phyloP scores from a whole-genome alignment of 2,797 vertebrate genomes.

The Enteromius argenteus region DNA sequence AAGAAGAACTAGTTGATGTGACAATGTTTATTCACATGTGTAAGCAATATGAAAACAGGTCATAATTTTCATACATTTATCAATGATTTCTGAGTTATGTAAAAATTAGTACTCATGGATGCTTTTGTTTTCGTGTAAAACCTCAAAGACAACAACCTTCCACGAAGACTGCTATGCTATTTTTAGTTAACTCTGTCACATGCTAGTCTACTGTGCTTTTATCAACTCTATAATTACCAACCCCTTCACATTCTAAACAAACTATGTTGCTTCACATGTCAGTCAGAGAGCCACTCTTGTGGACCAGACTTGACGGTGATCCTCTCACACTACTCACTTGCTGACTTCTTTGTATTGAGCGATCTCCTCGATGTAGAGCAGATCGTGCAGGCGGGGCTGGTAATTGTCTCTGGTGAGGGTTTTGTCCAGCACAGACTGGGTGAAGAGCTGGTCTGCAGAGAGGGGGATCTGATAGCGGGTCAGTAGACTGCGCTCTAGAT shows the following conservation, averaged over 20 bases:
- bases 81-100: background rate
- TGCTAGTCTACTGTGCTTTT: background rate
- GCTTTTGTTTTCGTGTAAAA: background rate
- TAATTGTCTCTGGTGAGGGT: constrained; percentile 95
- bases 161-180: background rate
- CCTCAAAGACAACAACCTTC: too few species aligned
- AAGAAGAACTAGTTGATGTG: background rate
- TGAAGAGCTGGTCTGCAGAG: constrained; percentile 98
- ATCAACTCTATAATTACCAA: background rate
- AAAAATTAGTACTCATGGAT: background rate
- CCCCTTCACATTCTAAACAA: background rate
- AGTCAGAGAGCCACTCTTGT: background rate
- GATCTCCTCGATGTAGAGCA: constrained; percentile 99
- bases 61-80: background rate
- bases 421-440: constrained; percentile 98
- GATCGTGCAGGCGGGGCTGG: constrained; percentile 94
- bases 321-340: constrained; percentile 86
- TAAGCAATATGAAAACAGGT: background rate
- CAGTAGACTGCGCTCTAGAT: constrained; percentile 95
- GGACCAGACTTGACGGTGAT: background rate
- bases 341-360: constrained; percentile 99
- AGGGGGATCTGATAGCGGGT: constrained; percentile 98
- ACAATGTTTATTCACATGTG: background rate
- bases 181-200: background rate
- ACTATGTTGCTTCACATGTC: background rate